phyloP scores from a whole-genome alignment of 2,113 vertebrate species.

The Corythornis cristatus region DNA sequence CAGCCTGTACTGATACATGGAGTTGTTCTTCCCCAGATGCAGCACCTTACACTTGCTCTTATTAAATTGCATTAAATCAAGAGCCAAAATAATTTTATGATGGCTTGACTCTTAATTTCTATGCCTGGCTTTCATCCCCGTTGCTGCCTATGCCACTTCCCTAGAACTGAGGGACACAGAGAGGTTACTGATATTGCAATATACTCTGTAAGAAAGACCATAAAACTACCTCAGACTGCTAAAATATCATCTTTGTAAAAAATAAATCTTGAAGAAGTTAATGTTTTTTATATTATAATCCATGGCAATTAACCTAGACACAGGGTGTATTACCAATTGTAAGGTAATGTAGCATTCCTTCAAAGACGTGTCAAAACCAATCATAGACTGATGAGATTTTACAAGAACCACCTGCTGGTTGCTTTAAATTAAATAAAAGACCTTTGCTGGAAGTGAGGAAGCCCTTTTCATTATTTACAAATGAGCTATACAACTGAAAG shows the following conservation, averaged over 20 bases:
- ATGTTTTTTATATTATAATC: neutral
- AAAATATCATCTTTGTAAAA: neutral
- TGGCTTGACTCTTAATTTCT: neutral
- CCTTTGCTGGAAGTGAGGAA: neutral
- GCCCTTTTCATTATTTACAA: conserved; percentile 21
- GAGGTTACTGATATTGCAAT: neutral
- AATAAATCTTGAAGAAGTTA: neutral
- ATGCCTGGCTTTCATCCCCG: neutral
- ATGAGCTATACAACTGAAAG: neutral
- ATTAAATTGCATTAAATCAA: neutral
- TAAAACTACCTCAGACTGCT: neutral
- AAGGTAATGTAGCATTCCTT: conserved; percentile 3
- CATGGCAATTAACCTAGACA: conserved; percentile 5
- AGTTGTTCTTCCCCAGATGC: no score
- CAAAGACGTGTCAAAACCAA: conserved; percentile 47
- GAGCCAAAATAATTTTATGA: neutral
- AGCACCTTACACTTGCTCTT: no score
- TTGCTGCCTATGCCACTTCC: neutral
- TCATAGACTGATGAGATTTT: conserved; percentile 46
- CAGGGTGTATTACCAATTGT: neutral
- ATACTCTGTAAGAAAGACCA: neutral
- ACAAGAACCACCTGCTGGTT: conserved; percentile 6
- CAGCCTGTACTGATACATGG: no score
- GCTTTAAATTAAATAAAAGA: conserved; percentile 58
- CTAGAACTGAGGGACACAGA: neutral